Evolutionary conservation across 2,113 vertebrate genomes (phyloP), one percentile per base, ranked within the genome.

Genomic region (Triplophysa tibetana): DNA sequence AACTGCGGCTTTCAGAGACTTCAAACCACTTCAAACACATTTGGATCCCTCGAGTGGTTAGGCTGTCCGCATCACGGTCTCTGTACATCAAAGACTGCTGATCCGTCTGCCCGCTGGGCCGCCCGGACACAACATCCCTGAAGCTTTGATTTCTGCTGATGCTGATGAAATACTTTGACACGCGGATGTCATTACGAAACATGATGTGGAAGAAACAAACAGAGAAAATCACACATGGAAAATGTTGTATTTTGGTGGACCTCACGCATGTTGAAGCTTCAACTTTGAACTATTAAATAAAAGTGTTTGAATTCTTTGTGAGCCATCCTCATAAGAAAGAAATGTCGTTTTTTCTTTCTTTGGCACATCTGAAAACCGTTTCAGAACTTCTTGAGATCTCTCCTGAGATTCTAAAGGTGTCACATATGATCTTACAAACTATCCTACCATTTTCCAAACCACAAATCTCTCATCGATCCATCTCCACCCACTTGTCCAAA

Each of bases 111-210:
- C 69, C 3, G 13, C 21, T 8, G 70, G 54, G 24, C 29, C 11
- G 26, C 29, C 19, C n/a, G 29, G 58, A 29, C 29, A 9, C 50
- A 1, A 38, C 52, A 1, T 58, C 54, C 52, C 70, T 1, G 4
- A 11, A 19, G 70, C 56, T 74, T 74, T 61, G 33, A 74, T 74
- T 61, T 74, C 56, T 23, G 29, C 33, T 74, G 29, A 61, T 74
- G 41, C 70, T 74, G 70, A 74, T 74, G 70, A 74, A 74, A 41
- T 45, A 60, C 54, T 10, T 11, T 52, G 50, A 52, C 50, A 52
- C 50, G 2, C 16, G 50, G 50, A 16, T 52, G 19, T 33, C 56
- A 74, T 61, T 45, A 45, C 38, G n/a, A 61, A 60, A 61, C 13
- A 61, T 43, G n/a, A 45, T 23, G 12, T 41, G 17, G 33, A 21